Evolutionary conservation across 2,113 vertebrate species (phyloP).

Genomic region (Hippoglossus stenolepis): DNA sequence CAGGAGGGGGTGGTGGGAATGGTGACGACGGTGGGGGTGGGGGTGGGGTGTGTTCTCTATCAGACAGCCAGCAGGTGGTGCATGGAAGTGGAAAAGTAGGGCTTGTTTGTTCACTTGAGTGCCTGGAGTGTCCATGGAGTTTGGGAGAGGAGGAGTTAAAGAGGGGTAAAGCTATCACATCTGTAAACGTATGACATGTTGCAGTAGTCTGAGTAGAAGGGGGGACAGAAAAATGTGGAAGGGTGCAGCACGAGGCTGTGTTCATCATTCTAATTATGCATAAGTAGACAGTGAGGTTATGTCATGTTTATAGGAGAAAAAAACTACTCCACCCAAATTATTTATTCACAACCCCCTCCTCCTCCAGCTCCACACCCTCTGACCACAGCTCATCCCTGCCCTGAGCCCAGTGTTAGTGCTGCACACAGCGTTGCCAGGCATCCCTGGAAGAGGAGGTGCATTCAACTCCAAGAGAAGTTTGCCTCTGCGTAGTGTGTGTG

Average conservation of each 20-base stretch:
- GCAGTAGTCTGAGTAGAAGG: neutral
- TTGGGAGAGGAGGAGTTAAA: constrained; percentile 42
- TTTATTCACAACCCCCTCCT: constrained; percentile 41
- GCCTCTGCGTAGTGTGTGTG: constrained; percentile 10
- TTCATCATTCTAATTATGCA: constrained; percentile 20
- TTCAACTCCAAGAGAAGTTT: constrained; percentile 19
- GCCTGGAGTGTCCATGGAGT: constrained; percentile 4
- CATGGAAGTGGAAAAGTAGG: constrained; percentile 43
- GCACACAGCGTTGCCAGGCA: constrained; percentile 65
- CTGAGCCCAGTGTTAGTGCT: constrained; percentile 51
- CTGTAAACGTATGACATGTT: constrained; percentile 17
- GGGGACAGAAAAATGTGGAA: neutral
- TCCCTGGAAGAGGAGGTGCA: constrained; percentile 69
- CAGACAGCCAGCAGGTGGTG: constrained; percentile 75
- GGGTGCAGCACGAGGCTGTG: neutral
- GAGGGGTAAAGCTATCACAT: constrained; percentile 13
- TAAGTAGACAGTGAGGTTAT: constrained; percentile 10
- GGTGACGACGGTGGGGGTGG: neutral
- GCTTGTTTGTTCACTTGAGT: neutral
- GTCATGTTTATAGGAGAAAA: constrained; percentile 17
- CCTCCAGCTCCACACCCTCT: constrained; percentile 64
- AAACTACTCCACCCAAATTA: constrained; percentile 63
- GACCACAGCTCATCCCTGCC: constrained; percentile 66
- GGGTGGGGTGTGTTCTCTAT: constrained; percentile 26
- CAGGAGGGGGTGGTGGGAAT: neutral